Evolutionary conservation across 2,797 vertebrate species (phyloP), one percentile per base, ranked within the genome.

Genomic region (Heteromormyrus szaboi): DNA sequence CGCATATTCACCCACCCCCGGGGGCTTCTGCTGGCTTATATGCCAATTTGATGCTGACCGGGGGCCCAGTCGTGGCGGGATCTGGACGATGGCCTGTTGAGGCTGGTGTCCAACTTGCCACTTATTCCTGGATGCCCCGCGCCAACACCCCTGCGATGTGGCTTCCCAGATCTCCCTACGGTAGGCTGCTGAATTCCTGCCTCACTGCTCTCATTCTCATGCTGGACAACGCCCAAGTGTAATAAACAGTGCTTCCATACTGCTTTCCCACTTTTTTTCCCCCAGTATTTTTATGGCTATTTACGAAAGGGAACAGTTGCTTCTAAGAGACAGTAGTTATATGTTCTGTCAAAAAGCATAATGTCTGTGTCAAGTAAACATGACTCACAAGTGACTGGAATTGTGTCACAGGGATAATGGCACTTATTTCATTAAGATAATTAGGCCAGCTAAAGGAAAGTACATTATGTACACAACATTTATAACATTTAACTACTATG

Each of bases 41-140:
- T 88, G 96, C 98, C 89, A 93, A 97, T 92, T 96, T 97, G 81
- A 97, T 99, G 97, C 98, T 99, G 92, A 99, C 98, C 0, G 98
- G 98, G 79, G 98, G 98, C 19, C 95, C 97, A 0, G 87, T 96
- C 0, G 92, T 99, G 91, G 91, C 96, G 0, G 94, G 97, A 91
- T 95, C 97, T 0, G 97, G 97, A 3, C 97, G 98, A 88, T 99
- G 98, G 99, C 96, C 98, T 46, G 93, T 97, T 0, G 99, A 99
- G 92, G 97, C 97, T 0, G 89, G 95, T 0, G 96, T 97, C 3
- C 96, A 98, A 91, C 93, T 99, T 93, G 95, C 97, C 62, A 95
- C 98, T 72, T 97, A 99, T 91, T 96, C 97, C 0, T 99, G 99
- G 99, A 94, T 99, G 90, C 95, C 97, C 89, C 96, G 98, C 44